Evolutionary conservation across 2,797 vertebrate genomes (phyloP), one percentile per base, ranked within the genome.

Genomic region (Neosalanx taihuensis): DNA sequence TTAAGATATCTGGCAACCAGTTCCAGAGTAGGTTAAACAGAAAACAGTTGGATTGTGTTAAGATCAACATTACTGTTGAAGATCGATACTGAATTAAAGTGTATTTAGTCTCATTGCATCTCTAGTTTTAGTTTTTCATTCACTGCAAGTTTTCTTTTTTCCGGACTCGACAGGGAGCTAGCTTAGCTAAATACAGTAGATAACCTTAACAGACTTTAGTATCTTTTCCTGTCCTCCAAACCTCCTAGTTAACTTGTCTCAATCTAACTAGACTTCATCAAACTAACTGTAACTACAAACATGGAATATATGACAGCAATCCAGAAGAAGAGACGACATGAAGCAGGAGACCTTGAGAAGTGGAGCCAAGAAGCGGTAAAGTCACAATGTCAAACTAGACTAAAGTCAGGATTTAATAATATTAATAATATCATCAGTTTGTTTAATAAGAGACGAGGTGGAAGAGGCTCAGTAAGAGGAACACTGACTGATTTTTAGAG

Each of bases 281-380:
- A 41, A 23, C 2, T 46, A 65, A 46, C 26, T 26, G 6, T n/a
- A 17, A 29, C 46, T 9, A 49, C 6, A 66, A 49, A 31, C n/a
- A 85, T 85, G 86, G 81, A 86, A 58, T 86, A 63, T 71, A 29
- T 81, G 35, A 68, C 46, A 67, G 6, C 77, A 10, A 31, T 80
- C n/a, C 80, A 84, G 59, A 86, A 77, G 64, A 88, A 88, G 70
- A 81, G 86, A 70, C 78, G 77, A n/a, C 79, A 62, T 10, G 76
- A 82, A 56, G 23, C 23, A 26, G 79, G 51, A 61, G 80, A 84
- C 18, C 49, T 69, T 46, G 74, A 66, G 17, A 59, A 67, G 26
- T 67, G 71, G 77, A 68, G 56, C 35, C 76, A 77, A 67, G 1
- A 77, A 67, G 1, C 75, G 78, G 82, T 82, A 77, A 77, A 73